These are phyloP conservation scores for Nemopilema nomurai DNA, from an alignment of 30 jellyfish, hydroid and myxozoan species.

Conservation along the genomic window DNA sequence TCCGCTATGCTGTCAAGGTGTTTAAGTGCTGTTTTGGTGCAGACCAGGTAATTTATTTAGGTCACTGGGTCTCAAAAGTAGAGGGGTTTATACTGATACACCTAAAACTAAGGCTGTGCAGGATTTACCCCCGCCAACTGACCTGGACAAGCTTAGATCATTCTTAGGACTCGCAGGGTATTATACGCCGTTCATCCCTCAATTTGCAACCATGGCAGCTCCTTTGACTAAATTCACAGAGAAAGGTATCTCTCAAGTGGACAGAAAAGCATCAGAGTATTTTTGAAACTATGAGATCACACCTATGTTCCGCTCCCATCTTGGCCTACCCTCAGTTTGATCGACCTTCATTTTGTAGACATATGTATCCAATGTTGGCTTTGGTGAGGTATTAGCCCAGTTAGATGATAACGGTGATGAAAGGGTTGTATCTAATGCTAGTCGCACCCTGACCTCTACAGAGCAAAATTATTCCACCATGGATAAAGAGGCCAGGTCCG, in stretches of 20 bases:
- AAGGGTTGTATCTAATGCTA: neutral
- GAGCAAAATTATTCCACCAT: neutral
- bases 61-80: constrained; percentile 34
- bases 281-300: neutral
- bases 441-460: neutral
- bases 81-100: no score
- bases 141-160: constrained; percentile 12
- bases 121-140: constrained; percentile 6
- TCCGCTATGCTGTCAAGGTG: constrained; percentile 33
- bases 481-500: neutral
- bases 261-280: constrained; percentile 20
- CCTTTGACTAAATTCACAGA: constrained; percentile 41
- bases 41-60: constrained; percentile 17
- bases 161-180: constrained; percentile 29
- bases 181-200: constrained; percentile 47
- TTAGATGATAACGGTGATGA: constrained; percentile 32
- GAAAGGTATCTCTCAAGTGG: constrained; percentile 31
- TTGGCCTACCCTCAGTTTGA: constrained; percentile 40
- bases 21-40: constrained; percentile 33
- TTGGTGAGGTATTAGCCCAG: constrained; percentile 47
- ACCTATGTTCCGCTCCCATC: constrained; percentile 49
- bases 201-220: constrained; percentile 46
- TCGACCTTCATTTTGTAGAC: constrained; percentile 37
- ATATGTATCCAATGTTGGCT: constrained; percentile 49
- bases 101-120: constrained; percentile 26